Evolutionary conservation across 2,797 vertebrate genomes (phyloP), one percentile per base, ranked within the genome.

Genomic region (Salarias fasciatus): DNA sequence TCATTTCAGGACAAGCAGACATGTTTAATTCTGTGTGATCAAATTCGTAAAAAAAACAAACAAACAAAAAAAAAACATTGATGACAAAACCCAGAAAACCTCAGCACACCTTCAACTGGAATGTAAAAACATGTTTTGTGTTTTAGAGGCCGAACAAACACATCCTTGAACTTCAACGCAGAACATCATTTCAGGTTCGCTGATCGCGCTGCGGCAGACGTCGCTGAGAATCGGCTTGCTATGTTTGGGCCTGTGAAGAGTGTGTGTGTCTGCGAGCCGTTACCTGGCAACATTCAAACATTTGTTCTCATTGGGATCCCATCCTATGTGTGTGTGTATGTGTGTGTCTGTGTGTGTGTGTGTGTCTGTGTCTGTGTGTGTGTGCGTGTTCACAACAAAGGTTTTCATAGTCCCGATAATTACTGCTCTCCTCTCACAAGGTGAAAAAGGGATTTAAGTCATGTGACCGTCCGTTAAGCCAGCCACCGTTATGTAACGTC

Each of bases 371-470:
- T 5, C n/a, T 37, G n/a, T 28, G 38, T 15, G n/a, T 45, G 18
- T 60, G 53, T 35, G 36, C 52, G 18, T 79, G 50, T 71, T 62
- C 79, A 74, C 88, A 74, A 86, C 68, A 77, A 79, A 79, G 66
- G 58, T 71, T 85, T 79, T 71, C 54, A 14, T 48, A 68, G 60
- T 69, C 62, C 63, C 37, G 48, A 56, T 82, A 72, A 89, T 80
- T 59, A 68, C 63, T 40, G 33, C 37, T 14, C 43, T 78, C 61
- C 63, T 81, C 74, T 80, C 66, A 80, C 64, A 79, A 83, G 77
- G 71, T 91, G 73, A 84, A 86, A 77, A 86, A 75, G 60, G 77
- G 86, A 86, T 90, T 91, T 80, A 63, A 80, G 80, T 90, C 86
- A 90, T 79, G 78, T 72, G 75, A 85, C 63, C 43, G 12, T 71